Evolutionary conservation across 2,113 vertebrate species (phyloP).

Genomic region (Tetrao urogallus): DNA sequence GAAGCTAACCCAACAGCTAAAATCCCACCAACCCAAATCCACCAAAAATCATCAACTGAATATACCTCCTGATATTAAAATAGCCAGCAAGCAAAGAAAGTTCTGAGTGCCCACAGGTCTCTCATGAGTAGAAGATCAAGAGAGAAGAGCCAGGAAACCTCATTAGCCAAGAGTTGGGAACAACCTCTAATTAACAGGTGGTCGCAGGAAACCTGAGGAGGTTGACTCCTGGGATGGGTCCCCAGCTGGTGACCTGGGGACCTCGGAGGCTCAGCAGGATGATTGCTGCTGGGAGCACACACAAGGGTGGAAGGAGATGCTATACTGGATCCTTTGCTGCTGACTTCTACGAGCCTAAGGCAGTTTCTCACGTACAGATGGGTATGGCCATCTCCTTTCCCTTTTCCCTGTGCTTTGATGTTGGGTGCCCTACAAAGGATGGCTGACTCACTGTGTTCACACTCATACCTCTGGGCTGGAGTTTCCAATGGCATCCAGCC

Average conservation of each 20-base stretch:
- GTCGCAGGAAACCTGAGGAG: not conserved
- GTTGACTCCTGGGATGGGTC: not conserved
- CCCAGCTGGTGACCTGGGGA: not conserved
- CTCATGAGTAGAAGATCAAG: not conserved
- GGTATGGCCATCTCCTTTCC: not conserved
- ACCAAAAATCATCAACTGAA: not conserved
- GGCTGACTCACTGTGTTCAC: not conserved
- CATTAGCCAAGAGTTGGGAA: not conserved
- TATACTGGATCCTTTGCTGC: not conserved
- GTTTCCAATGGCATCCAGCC: not conserved
- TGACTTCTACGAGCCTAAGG: not conserved
- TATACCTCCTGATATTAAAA: constrained; percentile 11
- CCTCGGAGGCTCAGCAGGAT: not conserved
- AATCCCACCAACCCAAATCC: constrained; percentile 27
- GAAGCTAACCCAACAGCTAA: not conserved
- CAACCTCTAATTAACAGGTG: not conserved
- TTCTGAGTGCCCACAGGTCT: not conserved
- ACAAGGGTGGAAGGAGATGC: not conserved
- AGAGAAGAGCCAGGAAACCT: not conserved
- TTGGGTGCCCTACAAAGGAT: not conserved
- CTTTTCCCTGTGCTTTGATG: not conserved
- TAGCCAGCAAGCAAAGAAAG: not conserved
- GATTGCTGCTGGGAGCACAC: not conserved
- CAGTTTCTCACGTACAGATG: not conserved
- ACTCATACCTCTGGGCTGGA: not conserved